Base-by-base conservation (phyloP, 2,888 invertebrate genomes). In the Apodemia zela region DNA sequence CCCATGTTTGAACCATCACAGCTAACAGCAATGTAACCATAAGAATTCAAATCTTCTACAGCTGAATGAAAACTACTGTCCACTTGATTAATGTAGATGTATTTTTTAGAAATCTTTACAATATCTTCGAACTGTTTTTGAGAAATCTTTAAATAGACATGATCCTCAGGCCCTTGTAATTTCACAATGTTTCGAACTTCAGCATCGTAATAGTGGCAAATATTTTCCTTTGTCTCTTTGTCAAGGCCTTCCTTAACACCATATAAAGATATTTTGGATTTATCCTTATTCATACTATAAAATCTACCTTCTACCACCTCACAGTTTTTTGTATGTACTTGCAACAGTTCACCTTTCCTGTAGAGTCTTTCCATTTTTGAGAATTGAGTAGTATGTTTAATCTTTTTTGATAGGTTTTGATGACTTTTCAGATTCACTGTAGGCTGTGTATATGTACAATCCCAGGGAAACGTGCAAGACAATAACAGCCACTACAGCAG, bases 361-460 rank as follows among this genome's bases (percentile, higher is more conserved):
- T 87, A 92, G 63, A 85, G 73, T 72, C 80, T 86, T 68, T 92
- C 88, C 92, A 92, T 92, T 77, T 77, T 86, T 70, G 59, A 49
- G 21, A 17, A 35, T 63, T 49, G 47, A 63, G 59, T 65, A 61
- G 60, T 21, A 57, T 42, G 21, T 63, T 63, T 68, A 92, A 74
- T 92, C 92, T 74, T 82, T 86, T 72, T 92, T 92, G 5, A 87
- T 81, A 3, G 89, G 87, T 71, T 92, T 90, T 17, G 78, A 77
- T 60, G 75, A 58, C 75, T 79, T 90, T 0, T 88, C 93, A 15
- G 85, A 67, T 70, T 93, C 94, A 71, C 93, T 94, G 80, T 96
- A 97, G 0, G 97, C 97, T 75, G 93, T 93, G 78, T 94, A 95
- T 74, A 97, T 96, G 77, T 96, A 97, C 59, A 96, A 85, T 33